Percentiles rank a stretch among this genome's conserved stretches.
phyloP scores from a whole-genome alignment of 2,113 vertebrate species.

The Semnornis frantzii region DNA sequence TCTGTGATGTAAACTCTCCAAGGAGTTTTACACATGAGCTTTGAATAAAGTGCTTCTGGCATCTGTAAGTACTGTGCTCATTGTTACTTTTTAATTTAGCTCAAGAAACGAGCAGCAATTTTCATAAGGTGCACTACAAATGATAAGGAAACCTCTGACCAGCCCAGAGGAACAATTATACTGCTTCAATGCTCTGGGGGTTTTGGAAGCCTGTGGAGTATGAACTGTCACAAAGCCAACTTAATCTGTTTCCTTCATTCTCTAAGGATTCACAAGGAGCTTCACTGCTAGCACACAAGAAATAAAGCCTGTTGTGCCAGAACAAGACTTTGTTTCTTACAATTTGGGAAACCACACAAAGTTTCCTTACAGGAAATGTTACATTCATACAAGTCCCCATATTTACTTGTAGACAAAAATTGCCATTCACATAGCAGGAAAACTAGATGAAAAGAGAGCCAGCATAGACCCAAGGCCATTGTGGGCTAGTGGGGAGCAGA shows the following conservation, averaged over 20 bases:
- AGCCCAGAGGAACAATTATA: slow-evolving; percentile 54
- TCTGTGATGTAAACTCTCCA: neutral
- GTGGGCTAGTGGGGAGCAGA: neutral
- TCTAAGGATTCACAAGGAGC: slow-evolving; percentile 58
- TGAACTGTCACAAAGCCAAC: slow-evolving; percentile 60
- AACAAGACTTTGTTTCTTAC: slow-evolving; percentile 64
- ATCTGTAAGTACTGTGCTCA: slow-evolving; percentile 12
- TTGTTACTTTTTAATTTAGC: slow-evolving; percentile 37
- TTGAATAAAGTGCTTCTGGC: slow-evolving; percentile 20
- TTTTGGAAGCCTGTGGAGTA: slow-evolving; percentile 47
- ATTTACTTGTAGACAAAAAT: slow-evolving; percentile 63
- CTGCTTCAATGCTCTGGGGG: neutral
- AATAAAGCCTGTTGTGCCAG: slow-evolving; percentile 53
- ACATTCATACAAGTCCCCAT: slow-evolving; percentile 46
- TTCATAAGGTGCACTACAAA: slow-evolving; percentile 23
- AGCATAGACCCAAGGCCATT: neutral
- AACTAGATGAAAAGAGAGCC: slow-evolving; percentile 14
- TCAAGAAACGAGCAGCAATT: slow-evolving; percentile 29
- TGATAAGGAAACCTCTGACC: slow-evolving; percentile 14
- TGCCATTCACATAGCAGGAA: slow-evolving; percentile 21
- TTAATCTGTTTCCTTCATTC: slow-evolving; percentile 67
- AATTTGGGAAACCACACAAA: slow-evolving; percentile 37
- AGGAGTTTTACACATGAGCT: neutral
- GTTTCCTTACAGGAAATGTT: slow-evolving; percentile 66
- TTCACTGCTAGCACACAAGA: slow-evolving; percentile 62